Base-by-base conservation (phyloP, 2,797 vertebrate species). In the Typhlichthys eigenmanni region DNA sequence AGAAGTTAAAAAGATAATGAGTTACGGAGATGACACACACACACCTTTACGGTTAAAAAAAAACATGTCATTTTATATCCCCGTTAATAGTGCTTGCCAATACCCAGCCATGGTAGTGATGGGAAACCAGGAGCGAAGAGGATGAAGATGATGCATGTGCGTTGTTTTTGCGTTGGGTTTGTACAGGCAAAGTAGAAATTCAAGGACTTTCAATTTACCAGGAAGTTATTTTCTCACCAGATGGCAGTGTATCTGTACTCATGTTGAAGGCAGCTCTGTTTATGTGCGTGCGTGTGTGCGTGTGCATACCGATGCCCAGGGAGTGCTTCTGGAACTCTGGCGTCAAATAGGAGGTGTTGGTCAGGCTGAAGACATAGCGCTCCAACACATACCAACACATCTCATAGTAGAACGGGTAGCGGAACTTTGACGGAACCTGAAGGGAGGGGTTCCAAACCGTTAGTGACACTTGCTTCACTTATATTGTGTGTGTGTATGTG, bases 361-460 rank as follows among this genome's bases (percentile, higher is more conserved):
- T 98, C 72, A 98, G 85, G 74, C 96, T 95, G 89, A 95, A 98
- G 62, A 98, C 91, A 0, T 99, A 99, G 34, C 97, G 94, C 75
- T 99, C 97, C 88, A 99, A 88, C 74, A 98, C 97, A 0, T 98
- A 99, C 97, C 97, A 99, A 76, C 96, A 96, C 97, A 99, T 97
- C 88, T 99, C 97, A 0, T 96, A 98, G 76, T 93, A 99, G 87
- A 99, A 99, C 0, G 97, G 97, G 70, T 96, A 98, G 53, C 97
- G 96, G 58, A 98, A 99, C 84, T 99, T 99, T 58, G 92, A 90
- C 5, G 97, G 97, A 48, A 99, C 97, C 97, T 99, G 85, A 0
- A 19, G 43, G 10, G 29, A 13, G 47, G 46, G 13, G 5, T 0
- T 58, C 58, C 58, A 17, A 13, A 59, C 10, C 8, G 34, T 38